Evolutionary conservation across 2,888 invertebrate species (phyloP).

Genomic region (Balanococcus diminutus): DNA sequence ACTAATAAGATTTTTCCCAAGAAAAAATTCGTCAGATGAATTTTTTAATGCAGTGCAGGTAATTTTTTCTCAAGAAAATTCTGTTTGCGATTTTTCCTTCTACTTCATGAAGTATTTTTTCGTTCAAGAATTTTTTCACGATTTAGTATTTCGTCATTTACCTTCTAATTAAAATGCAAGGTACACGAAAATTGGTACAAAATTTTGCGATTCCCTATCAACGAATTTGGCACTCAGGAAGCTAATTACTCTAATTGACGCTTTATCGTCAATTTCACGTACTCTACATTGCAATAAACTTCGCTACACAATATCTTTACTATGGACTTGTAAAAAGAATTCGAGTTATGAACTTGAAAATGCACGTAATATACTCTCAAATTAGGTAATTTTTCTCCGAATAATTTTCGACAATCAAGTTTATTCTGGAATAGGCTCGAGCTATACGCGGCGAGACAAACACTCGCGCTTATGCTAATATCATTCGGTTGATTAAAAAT

Average conservation of each 20-base stretch:
- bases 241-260: neutral
- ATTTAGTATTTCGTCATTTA: neutral
- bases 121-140: no score
- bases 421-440: neutral
- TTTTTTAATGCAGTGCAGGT: no score
- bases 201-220: neutral
- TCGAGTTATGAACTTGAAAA: neutral
- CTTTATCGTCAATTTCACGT: no score
- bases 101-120: no score
- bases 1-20: no score
- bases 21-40: no score
- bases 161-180: neutral
- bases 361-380: neutral
- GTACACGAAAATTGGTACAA: neutral
- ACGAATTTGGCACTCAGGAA: neutral
- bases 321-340: no score
- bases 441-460: neutral
- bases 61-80: no score
- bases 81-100: no score
- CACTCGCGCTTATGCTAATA: slow-evolving; percentile 11
- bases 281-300: no score
- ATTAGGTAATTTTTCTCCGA: neutral
- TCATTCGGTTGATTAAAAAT: neutral
- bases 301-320: neutral
- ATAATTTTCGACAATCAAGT: neutral